These are phyloP conservation scores for Rhizomys pruinosus DNA, from an alignment of 2,113 vertebrate species.

Conservation along the genomic window DNA sequence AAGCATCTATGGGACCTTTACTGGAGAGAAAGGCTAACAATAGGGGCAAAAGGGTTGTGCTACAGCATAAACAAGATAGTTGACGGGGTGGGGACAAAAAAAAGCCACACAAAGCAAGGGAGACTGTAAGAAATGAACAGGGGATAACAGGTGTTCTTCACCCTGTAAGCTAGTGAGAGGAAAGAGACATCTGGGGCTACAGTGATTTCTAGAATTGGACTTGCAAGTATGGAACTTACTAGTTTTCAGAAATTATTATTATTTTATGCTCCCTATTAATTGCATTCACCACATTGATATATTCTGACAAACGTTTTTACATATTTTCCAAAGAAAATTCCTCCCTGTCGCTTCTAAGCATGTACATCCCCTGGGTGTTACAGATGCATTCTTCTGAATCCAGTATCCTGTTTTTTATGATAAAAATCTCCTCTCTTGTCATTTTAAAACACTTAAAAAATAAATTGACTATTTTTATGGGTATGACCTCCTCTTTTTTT, in stretches of 20 bases:
- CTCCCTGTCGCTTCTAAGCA: not conserved
- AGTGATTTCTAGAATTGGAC: not conserved
- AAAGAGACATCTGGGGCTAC: not conserved
- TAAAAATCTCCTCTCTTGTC: not conserved
- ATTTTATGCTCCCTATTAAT: not conserved
- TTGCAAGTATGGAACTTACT: not conserved
- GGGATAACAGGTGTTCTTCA: not conserved
- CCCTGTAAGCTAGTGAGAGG: not conserved
- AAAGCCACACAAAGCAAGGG: not conserved
- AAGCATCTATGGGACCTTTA: not conserved
- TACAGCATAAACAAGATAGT: not conserved
- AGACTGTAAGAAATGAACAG: not conserved
- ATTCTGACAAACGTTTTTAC: not conserved
- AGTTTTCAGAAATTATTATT: not conserved
- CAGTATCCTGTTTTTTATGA: not conserved
- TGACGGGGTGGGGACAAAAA: not conserved
- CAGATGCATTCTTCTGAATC: not conserved
- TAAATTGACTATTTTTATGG: conserved; percentile 18
- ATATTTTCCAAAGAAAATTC: conserved; percentile 49
- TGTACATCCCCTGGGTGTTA: not conserved
- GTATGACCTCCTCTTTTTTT: not conserved
- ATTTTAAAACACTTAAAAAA: conserved; percentile 54
- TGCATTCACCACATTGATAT: not conserved
- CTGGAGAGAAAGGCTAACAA: not conserved
- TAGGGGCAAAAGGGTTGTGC: not conserved